A percentile compares a stretch with the other conserved stretches of the same genome.
Conservation (phyloP, 2,113 vertebrate species). For the Boulengeromyrus knoepffleri region DNA sequence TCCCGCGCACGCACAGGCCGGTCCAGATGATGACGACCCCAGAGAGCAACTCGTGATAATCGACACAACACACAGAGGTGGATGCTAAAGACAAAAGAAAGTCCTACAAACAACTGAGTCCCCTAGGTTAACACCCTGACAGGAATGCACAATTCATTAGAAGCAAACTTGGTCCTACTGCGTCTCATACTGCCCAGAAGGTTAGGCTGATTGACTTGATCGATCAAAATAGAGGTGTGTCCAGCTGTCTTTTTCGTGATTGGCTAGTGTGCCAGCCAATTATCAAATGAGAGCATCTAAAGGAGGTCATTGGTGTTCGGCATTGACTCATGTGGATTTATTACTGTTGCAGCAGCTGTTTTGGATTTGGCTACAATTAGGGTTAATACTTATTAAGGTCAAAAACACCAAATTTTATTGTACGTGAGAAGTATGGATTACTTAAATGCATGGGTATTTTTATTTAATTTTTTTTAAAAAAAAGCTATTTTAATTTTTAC, state of each 20-base stretch:
- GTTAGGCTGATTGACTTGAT: neutral
- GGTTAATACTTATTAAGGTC: neutral
- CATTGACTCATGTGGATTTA: neutral
- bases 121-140: conserved; percentile 39
- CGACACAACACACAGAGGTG: conserved; percentile 30
- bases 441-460: neutral
- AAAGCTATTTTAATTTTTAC: neutral
- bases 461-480: neutral
- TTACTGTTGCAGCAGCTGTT: conserved; percentile 2
- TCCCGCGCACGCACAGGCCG: conserved; percentile 17
- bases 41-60: conserved; percentile 33
- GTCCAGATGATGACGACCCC: conserved; percentile 39
- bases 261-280: conserved; percentile 1
- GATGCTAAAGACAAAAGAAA: conserved; percentile 9
- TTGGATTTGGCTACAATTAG: conserved; percentile 1
- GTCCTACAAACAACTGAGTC: conserved; percentile 33
- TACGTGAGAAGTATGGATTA: neutral
- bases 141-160: neutral
- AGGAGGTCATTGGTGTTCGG: neutral
- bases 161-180: neutral
- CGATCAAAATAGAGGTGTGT: neutral
- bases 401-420: neutral
- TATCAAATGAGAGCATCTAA: conserved; percentile 3
- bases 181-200: conserved; percentile 10
- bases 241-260: neutral